Percentiles rank a stretch among this genome's conserved stretches.
Evolutionary conservation across 2,888 invertebrate genomes (phyloP).

Genomic region (Isoperla grammatica): DNA sequence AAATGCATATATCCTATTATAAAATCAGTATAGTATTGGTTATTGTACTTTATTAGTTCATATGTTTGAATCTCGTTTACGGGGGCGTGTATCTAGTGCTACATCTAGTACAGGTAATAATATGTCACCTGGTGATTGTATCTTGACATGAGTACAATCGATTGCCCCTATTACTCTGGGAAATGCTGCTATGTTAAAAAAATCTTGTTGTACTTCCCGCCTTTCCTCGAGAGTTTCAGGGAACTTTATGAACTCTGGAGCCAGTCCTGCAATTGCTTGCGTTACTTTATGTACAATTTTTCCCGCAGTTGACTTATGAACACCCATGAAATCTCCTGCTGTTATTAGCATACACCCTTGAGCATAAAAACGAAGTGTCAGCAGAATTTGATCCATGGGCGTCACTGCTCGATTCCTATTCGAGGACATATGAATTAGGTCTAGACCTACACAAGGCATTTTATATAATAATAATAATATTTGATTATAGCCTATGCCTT

Average conservation of each 20-base stretch:
- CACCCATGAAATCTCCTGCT: constrained; percentile 15
- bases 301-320: constrained; percentile 16
- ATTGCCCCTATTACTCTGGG: constrained; percentile 7
- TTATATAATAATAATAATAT: no score
- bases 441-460: no score
- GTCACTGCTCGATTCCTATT: background rate
- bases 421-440: background rate
- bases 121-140: constrained; percentile 10
- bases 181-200: constrained; percentile 13
- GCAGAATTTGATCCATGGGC: constrained; percentile 8
- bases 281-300: constrained; percentile 12
- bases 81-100: no score
- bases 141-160: constrained; percentile 14
- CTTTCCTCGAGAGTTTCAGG: background rate
- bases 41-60: no score
- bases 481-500: no score
- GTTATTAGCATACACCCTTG: constrained; percentile 1
- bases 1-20: no score
- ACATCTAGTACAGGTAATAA: no score
- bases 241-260: background rate
- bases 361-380: constrained; percentile 19
- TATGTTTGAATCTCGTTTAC: no score
- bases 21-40: no score
- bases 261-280: constrained; percentile 9
- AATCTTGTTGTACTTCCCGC: background rate